Evolutionary conservation across 2,888 invertebrate species (phyloP), one percentile per base, ranked within the genome.

Genomic region (Desoria tigrina): DNA sequence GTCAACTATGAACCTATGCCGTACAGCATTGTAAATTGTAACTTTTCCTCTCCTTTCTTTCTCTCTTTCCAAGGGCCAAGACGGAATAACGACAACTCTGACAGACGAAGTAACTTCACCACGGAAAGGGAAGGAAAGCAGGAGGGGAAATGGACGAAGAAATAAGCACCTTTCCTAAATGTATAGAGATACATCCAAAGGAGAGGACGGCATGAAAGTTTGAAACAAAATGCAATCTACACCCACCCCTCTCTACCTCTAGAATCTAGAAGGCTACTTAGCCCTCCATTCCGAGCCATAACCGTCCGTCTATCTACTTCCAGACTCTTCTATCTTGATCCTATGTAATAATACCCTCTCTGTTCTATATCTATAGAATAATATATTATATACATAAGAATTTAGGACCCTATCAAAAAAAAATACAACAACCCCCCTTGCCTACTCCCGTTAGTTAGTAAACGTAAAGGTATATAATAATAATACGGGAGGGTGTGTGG

Each of bases 141-240:
- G 16, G 6, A 16, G 32, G 32, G 32, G 32, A 32, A 32, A 32
- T 11, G 32, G 32, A 32, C 32, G 32, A 45, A 45, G 45, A 45
- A 45, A 45, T 45, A 45, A 45, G 45, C 45, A 45, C 45, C 45
- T 45, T 45, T 45, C 16, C 45, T n/a, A 18, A 45, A 45, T n/a
- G 16, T 6, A 45, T 45, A 6, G 16, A 45, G 45, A 45, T 45
- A 45, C 45, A 6, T 16, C 4, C 45, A 39, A 16, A 16, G 6
- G 45, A 45, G 45, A 21, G 45, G 21, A 45, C 45, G 4, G 4
- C 4, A 18, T 6, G 6, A 45, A 45, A 32, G 32, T 32, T 45
- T 45, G 45, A 45, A 45, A 45, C 45, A 45, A 45, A 45, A 21
- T 45, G 45, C 45, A 45, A 21, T 45, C 21, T n/a, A 45, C n/a